Base-by-base conservation (phyloP, 1,140 invertebrate species). In the Argopecten irradians region DNA sequence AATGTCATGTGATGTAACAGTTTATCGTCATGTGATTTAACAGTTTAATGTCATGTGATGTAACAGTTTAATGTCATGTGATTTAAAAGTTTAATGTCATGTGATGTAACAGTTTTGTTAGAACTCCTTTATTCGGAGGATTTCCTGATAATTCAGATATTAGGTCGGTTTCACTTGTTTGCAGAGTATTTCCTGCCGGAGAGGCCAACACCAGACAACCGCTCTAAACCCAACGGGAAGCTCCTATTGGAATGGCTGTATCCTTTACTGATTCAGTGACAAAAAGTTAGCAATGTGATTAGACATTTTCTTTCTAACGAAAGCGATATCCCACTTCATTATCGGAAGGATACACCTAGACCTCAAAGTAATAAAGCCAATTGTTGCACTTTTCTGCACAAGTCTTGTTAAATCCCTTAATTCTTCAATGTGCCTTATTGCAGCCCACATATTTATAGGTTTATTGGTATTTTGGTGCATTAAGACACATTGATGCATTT, bases 231-330 rank as follows among this genome's bases (percentile, higher is more conserved):
- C 11, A 92, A 92, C 82, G 93, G 92, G 86, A 93, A 91, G 94
- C 96, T 98, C 7, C 98, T 98, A 94, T 96, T 99, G 14, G 98
- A 98, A 94, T 99, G 98, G 98, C 98, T 98, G 93, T 95, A 95
- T 94, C 94, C 93, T 94, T 94, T 88, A 39, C 36, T n/a, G n/a
- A n/a, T n/a, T n/a, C n/a, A n/a, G n/a, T n/a, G n/a, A n/a, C n/a
- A n/a, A n/a, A n/a, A n/a, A 33, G 83, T 55, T 55, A 14, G 46
- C n/a, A 14, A 55, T 55, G n/a, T 14, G 13, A 14, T 55, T 55
- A 55, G 13, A n/a, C n/a, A 55, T 55, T 55, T 13, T 13, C n/a
- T 55, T 55, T 13, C 13, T 55, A 55, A 55, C 13, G n/a, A 55
- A 55, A 55, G 46, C 13, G n/a, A 55, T 13, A 55, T n/a, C 46